Evolutionary conservation across 2,797 vertebrate genomes (phyloP), one percentile per base, ranked within the genome.

Genomic region (Rhynchonycteris naso): DNA sequence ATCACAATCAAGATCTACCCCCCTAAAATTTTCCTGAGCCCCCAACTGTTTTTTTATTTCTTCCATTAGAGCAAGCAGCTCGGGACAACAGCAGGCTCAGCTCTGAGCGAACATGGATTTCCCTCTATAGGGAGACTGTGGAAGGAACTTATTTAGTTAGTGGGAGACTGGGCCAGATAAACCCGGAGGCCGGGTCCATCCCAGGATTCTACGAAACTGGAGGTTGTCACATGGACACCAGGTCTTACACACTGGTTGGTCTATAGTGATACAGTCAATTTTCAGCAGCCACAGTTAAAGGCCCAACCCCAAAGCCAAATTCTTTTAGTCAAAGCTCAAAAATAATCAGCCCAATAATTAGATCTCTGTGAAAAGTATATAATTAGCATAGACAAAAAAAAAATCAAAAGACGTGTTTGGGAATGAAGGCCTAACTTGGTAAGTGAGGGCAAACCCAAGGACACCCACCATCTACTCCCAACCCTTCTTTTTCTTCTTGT

Each of bases 401-500:
- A 18, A 88, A 74, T 47, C 54, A 56, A 90, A 90, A 85, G 24
- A 80, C 50, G 81, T 18, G 21, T 72, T 90, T 87, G 38, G n/a
- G 95, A 95, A 91, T 24, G 10, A 91, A 89, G 88, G 33, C 26
- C 33, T 91, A 81, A 82, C 7, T 28, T 18, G 90, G 43, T 61
- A 79, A 84, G 0, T n/a, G 22, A 66, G 22, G 56, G 5, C 69
- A 16, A 63, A 83, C 59, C 75, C 35, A 56, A 80, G 26, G 33
- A 14, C 5, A 56, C 26, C 35, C 5, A 56, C 26, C 35, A 61
- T 54, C 35, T 50, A 28, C 43, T 71, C 43, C 43, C 11, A 1
- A 58, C 18, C 35, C 15, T 2, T 71, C 22, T 81, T 83, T 75
- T 59, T 66, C 58, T 96, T 84, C 61, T 80, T 4, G 7, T 83